Conservation (phyloP, 1,140 invertebrate species). For the Brachionus paranguensis region DNA sequence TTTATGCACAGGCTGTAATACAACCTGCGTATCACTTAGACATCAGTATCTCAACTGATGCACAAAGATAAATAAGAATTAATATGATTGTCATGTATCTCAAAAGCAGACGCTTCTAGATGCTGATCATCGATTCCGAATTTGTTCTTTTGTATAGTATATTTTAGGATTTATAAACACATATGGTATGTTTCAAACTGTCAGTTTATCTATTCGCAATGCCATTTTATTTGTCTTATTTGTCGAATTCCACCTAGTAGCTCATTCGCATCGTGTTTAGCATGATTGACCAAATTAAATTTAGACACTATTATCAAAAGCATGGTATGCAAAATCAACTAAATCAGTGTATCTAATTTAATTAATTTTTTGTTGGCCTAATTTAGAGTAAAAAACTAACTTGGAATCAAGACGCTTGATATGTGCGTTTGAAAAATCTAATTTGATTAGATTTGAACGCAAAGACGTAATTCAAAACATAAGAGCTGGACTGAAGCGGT, state of each 20-base stretch:
- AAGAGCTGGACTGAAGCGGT: neutral
- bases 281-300: neutral
- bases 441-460: neutral
- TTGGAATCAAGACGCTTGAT: neutral
- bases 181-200: too few relatives aligned
- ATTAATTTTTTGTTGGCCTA: neutral
- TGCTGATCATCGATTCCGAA: too few relatives aligned
- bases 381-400: neutral
- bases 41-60: too few relatives aligned
- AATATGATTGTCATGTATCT: too few relatives aligned
- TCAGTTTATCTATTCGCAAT: neutral
- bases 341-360: neutral
- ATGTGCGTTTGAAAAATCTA: neutral
- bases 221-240: neutral
- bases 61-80: too few relatives aligned
- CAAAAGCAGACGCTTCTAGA: too few relatives aligned
- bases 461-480: neutral
- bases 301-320: neutral
- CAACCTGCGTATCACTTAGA: too few relatives aligned
- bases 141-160: too few relatives aligned
- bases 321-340: neutral
- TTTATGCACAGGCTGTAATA: too few relatives aligned
- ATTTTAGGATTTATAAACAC: too few relatives aligned
- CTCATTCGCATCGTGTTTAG: too few relatives aligned
- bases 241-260: neutral